Conservation (phyloP, 2,888 invertebrate genomes). For the Leucophenga montana region DNA sequence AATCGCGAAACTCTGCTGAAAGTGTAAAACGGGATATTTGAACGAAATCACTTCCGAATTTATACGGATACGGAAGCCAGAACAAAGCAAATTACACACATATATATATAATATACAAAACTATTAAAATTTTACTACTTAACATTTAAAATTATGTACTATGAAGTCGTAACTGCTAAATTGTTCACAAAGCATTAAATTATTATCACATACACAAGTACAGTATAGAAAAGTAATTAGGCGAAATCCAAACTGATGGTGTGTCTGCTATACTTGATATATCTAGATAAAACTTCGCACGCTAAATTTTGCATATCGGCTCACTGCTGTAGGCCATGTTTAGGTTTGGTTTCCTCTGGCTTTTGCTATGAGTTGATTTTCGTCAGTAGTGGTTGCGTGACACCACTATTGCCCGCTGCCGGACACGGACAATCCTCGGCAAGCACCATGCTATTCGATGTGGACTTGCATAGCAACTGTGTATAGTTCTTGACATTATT, state of each 20-base stretch:
- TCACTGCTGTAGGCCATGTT: slow-evolving; percentile 26
- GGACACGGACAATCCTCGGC: slow-evolving; percentile 41
- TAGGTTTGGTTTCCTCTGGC: slow-evolving; percentile 27
- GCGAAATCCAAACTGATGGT: too few species aligned
- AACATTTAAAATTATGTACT: slow-evolving; percentile 1
- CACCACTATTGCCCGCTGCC: slow-evolving; percentile 43
- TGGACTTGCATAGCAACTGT: slow-evolving; percentile 60
- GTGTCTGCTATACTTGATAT: not conserved
- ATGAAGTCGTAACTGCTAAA: slow-evolving; percentile 41
- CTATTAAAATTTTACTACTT: slow-evolving; percentile 7
- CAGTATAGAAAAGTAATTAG: slow-evolving; percentile 38
- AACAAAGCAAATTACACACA: not conserved
- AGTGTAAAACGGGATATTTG: too few species aligned
- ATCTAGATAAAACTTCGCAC: not conserved
- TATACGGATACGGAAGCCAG: too few species aligned
- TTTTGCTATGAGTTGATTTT: slow-evolving; percentile 68
- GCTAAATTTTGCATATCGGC: slow-evolving; percentile 2
- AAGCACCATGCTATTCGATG: slow-evolving; percentile 39
- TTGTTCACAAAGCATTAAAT: slow-evolving; percentile 57
- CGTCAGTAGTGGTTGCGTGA: slow-evolving; percentile 69
- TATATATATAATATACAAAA: not conserved
- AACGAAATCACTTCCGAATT: too few species aligned
- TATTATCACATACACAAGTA: slow-evolving; percentile 62
- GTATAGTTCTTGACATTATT: slow-evolving; percentile 68
- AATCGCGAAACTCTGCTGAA: too few species aligned